Conservation (phyloP, 2,797 vertebrate species). For the Heterohyrax brucei region DNA sequence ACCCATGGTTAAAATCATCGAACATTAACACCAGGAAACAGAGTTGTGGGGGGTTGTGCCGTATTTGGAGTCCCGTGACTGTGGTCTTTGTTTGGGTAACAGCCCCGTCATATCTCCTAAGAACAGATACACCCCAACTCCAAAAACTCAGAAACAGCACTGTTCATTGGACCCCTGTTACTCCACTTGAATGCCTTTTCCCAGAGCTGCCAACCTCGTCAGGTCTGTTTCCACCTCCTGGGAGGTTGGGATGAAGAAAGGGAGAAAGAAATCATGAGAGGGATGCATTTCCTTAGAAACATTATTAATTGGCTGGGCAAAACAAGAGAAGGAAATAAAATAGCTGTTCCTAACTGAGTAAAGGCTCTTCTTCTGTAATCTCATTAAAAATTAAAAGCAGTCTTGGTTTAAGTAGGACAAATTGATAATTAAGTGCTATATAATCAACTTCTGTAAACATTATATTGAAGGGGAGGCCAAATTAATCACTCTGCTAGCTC, state of each 20-base stretch:
- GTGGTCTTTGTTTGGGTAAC: constrained; percentile 21
- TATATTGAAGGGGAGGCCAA: constrained; percentile 88
- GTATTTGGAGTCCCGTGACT: background rate
- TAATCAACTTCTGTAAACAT: constrained; percentile 92
- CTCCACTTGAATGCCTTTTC: constrained; percentile 72
- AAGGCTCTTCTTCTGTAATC: constrained; percentile 86
- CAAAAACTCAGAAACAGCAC: background rate
- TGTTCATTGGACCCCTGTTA: background rate
- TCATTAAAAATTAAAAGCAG: constrained; percentile 91
- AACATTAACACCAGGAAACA: background rate
- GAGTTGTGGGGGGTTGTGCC: background rate
- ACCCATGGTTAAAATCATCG: constrained; percentile 14
- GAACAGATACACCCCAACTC: background rate
- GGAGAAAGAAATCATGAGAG: constrained; percentile 73
- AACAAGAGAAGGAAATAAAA: constrained; percentile 89
- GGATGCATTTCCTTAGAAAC: constrained; percentile 87
- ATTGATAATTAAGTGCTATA: constrained; percentile 92
- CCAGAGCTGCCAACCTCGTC: constrained; percentile 75
- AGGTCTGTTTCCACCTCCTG: constrained; percentile 80
- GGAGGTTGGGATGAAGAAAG: constrained; percentile 73
- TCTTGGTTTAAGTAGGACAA: constrained; percentile 89
- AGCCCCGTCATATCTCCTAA: background rate
- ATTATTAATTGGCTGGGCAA: constrained; percentile 87
- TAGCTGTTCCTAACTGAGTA: constrained; percentile 86
- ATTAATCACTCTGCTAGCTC: constrained; percentile 89